These are phyloP conservation scores for Xenentodon cancila DNA, from an alignment of 2,797 vertebrate genomes.

Conservation along the genomic window DNA sequence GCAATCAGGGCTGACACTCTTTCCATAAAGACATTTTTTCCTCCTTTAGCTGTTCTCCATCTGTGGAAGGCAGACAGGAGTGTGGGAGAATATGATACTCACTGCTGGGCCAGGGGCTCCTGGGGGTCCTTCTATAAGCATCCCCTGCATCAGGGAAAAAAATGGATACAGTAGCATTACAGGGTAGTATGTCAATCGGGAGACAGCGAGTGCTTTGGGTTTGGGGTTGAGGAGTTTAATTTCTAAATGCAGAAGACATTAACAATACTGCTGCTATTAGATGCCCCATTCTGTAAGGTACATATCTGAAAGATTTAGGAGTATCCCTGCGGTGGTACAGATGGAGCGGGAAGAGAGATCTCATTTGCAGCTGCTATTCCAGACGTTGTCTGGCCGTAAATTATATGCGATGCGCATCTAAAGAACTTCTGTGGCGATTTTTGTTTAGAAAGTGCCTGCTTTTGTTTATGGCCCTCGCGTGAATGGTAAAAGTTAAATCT, in stretches of 20 bases:
- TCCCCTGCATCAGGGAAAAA: slow-evolving; percentile 87
- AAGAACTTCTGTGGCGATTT: slow-evolving; percentile 10
- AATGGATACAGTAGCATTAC: slow-evolving; percentile 75
- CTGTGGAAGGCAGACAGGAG: slow-evolving; percentile 74
- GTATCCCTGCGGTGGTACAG: slow-evolving; percentile 33
- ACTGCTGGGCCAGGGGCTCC: slow-evolving; percentile 92
- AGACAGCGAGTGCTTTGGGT: slow-evolving; percentile 27
- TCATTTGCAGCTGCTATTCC: slow-evolving; percentile 50
- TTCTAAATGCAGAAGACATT: slow-evolving; percentile 21
- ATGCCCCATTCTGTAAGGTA: slow-evolving; percentile 30
- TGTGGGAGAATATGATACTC: slow-evolving; percentile 82
- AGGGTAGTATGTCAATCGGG: slow-evolving; percentile 45
- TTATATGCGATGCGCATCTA: slow-evolving; percentile 13
- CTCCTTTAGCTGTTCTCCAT: slow-evolving; percentile 78
- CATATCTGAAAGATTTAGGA: slow-evolving; percentile 31
- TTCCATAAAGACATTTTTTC: slow-evolving; percentile 76
- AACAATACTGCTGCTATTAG: slow-evolving; percentile 31
- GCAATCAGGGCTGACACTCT: slow-evolving; percentile 66
- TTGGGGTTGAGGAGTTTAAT: slow-evolving; percentile 57
- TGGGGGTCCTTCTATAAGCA: slow-evolving; percentile 95
- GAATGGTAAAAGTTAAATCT: slow-evolving; percentile 23
- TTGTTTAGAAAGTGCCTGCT: slow-evolving; percentile 29
- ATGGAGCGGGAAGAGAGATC: slow-evolving; percentile 29
- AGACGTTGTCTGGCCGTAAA: slow-evolving; percentile 43
- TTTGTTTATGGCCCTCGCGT: neutral